These are phyloP conservation scores for Microctonus hyperodae DNA, from an alignment of 2,888 invertebrate species.

Conservation along the genomic window DNA sequence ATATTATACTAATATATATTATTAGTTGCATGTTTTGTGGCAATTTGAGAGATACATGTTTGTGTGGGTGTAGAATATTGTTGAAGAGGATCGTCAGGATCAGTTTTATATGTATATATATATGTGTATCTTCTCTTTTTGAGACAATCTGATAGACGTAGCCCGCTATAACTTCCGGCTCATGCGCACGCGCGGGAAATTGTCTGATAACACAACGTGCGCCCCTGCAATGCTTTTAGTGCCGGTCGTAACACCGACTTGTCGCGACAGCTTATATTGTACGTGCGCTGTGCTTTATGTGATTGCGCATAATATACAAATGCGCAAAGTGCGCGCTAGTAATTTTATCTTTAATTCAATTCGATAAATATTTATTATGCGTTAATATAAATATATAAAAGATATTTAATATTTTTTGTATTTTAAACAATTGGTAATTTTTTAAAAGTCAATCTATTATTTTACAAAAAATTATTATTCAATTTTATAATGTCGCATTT, in stretches of 20 bases:
- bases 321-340: background rate
- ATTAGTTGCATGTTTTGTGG: slow-evolving; percentile 4
- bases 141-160: slow-evolving; percentile 6
- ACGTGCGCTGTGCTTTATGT: background rate
- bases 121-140: background rate
- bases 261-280: slow-evolving; percentile 43
- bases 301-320: background rate
- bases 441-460: too few relatives aligned
- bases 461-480: background rate
- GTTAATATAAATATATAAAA: background rate
- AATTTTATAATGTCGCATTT: background rate
- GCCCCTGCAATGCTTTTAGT: slow-evolving; percentile 49
- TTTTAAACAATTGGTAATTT: too few relatives aligned
- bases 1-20: too few relatives aligned
- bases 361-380: background rate
- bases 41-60: background rate
- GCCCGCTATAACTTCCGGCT: slow-evolving; percentile 34
- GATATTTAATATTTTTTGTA: too few relatives aligned
- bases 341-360: background rate
- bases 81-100: slow-evolving; percentile 25
- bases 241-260: slow-evolving; percentile 52
- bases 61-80: too few relatives aligned
- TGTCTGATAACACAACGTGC: slow-evolving; percentile 52
- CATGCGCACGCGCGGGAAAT: slow-evolving; percentile 50
- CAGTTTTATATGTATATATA: background rate